Evolutionary conservation across 2,888 invertebrate genomes (phyloP).

Genomic region (Ametastegia equiseti): DNA sequence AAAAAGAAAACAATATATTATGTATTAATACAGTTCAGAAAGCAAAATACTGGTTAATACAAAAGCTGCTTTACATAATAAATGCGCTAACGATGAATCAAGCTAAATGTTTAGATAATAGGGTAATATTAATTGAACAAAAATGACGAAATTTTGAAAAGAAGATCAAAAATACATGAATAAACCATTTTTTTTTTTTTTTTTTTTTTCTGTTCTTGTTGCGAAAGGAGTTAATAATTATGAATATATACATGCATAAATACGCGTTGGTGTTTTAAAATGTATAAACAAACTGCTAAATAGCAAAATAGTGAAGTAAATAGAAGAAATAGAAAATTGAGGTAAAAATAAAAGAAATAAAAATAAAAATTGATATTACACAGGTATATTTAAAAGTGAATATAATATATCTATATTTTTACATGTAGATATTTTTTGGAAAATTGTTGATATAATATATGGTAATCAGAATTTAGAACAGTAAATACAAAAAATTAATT

Average conservation of each 20-base stretch:
- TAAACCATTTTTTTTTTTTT: no score
- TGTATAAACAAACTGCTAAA: constrained; percentile 29
- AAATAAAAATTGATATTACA: constrained; percentile 1
- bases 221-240: constrained; percentile 19
- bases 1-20: not conserved
- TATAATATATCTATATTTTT: constrained; percentile 66
- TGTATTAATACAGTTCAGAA: not conserved
- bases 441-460: constrained; percentile 62
- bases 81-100: not conserved
- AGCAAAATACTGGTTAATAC: not conserved
- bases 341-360: not conserved
- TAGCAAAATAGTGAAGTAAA: not conserved
- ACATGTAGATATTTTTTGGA: constrained; percentile 73
- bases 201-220: no score
- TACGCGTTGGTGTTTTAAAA: constrained; percentile 50
- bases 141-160: constrained; percentile 42
- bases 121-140: not conserved
- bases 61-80: not conserved
- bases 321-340: constrained; percentile 23
- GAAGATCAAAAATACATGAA: constrained; percentile 7
- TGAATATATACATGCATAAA: no score
- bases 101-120: constrained; percentile 30
- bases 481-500: not conserved
- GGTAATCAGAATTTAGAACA: constrained; percentile 33
- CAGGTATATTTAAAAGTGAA: constrained; percentile 51